Evolutionary conservation across 35 echinoderm and acorn worm genomes (phyloP).

Genomic region (Amphiura filiformis): DNA sequence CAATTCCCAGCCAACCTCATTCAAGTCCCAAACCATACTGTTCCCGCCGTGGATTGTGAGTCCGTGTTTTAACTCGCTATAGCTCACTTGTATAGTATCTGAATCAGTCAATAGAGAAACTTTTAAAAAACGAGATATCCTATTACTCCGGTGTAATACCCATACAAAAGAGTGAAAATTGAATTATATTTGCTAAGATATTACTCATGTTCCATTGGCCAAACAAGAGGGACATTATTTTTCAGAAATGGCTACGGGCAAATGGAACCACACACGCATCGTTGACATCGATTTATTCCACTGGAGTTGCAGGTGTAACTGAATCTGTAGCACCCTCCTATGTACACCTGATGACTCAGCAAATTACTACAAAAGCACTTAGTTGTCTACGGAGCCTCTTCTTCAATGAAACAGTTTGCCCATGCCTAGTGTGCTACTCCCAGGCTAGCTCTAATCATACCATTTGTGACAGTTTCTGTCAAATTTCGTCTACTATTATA

Average conservation of each 20-base stretch:
- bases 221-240: background rate
- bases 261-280: background rate
- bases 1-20: background rate
- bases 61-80: background rate
- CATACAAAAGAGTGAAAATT: slow-evolving; percentile 7
- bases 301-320: background rate
- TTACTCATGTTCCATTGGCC: background rate
- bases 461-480: background rate
- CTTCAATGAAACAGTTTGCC: background rate
- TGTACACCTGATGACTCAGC: background rate
- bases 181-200: slow-evolving; percentile 6
- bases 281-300: slow-evolving; percentile 11
- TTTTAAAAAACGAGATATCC: background rate
- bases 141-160: background rate
- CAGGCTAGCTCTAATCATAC: background rate
- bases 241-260: background rate
- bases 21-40: background rate
- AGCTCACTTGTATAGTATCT: background rate
- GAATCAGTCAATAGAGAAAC: background rate
- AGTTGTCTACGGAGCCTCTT: background rate
- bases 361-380: slow-evolving; percentile 5
- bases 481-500: background rate
- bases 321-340: background rate
- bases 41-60: background rate
- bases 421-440: background rate